Conservation (phyloP, 2,113 vertebrate genomes). For the Pelusios castaneus region DNA sequence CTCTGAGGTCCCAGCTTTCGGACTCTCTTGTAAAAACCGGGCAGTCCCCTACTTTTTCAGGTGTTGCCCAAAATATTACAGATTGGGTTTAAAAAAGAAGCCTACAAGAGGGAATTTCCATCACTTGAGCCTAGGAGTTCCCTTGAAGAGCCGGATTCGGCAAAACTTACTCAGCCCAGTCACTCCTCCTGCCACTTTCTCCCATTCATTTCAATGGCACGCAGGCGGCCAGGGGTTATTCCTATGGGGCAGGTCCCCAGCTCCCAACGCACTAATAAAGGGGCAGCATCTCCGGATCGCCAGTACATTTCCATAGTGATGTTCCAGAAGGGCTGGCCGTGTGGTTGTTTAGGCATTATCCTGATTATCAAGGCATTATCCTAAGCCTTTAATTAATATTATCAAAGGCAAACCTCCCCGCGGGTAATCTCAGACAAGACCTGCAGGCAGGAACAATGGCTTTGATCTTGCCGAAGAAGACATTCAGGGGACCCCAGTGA, state of each 20-base stretch:
- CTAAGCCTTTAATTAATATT: not conserved
- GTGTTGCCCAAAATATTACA: not conserved
- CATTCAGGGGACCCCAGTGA: not conserved
- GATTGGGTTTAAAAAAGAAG: not conserved
- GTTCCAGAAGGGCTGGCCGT: not conserved
- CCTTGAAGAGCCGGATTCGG: not conserved
- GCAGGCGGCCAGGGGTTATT: too few species aligned
- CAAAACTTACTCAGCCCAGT: not conserved
- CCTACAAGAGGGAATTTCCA: not conserved
- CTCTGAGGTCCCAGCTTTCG: not conserved
- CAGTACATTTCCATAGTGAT: not conserved
- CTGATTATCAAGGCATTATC: not conserved
- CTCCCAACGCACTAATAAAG: not conserved
- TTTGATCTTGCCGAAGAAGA: not conserved
- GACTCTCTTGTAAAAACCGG: not conserved
- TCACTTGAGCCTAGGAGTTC: not conserved
- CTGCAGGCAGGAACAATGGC: not conserved
- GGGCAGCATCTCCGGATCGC: not conserved
- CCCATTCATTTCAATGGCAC: not conserved
- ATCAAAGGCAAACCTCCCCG: not conserved
- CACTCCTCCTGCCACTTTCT: not conserved
- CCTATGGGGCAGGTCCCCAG: not conserved
- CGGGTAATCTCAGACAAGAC: not conserved
- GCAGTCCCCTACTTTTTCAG: not conserved
- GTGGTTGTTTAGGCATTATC: not conserved